These are phyloP conservation scores for Allygus modestus DNA, from an alignment of 2,888 invertebrate genomes.

Conservation along the genomic window DNA sequence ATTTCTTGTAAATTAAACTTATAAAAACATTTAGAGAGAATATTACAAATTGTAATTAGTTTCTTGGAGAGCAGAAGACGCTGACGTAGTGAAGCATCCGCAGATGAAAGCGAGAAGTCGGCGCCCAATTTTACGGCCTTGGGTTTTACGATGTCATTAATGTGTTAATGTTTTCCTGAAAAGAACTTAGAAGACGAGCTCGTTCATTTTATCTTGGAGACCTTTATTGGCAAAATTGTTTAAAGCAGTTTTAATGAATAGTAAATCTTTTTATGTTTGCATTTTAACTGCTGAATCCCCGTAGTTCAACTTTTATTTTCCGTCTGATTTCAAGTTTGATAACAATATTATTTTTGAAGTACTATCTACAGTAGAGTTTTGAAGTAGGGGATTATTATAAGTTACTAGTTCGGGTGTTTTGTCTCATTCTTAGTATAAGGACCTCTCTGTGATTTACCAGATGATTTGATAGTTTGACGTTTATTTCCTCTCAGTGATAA, in stretches of 20 bases:
- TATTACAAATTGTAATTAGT: neutral
- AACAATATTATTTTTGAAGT: too few species aligned
- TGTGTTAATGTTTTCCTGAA: conserved; percentile 38
- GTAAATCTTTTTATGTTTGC: neutral
- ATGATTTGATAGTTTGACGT: too few species aligned
- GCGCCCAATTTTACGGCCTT: conserved; percentile 27
- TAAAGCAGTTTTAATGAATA: neutral
- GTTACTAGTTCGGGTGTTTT: too few species aligned
- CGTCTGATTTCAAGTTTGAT: too few species aligned
- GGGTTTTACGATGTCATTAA: conserved; percentile 39
- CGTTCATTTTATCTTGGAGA: conserved; percentile 11
- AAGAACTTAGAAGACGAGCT: conserved; percentile 7
- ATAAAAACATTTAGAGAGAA: neutral
- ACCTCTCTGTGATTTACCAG: too few species aligned
- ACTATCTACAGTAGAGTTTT: too few species aligned
- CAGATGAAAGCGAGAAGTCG: conserved; percentile 31
- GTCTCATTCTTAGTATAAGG: too few species aligned
- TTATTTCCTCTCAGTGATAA: too few species aligned
- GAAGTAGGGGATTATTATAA: too few species aligned
- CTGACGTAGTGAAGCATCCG: neutral
- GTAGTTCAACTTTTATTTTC: too few species aligned
- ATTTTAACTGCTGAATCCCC: neutral
- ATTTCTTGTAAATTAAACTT: too few species aligned
- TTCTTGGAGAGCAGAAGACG: neutral
- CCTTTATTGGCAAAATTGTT: conserved; percentile 29